These are phyloP conservation scores for Empidonax traillii DNA, from an alignment of 2,113 vertebrate species.

Conservation along the genomic window DNA sequence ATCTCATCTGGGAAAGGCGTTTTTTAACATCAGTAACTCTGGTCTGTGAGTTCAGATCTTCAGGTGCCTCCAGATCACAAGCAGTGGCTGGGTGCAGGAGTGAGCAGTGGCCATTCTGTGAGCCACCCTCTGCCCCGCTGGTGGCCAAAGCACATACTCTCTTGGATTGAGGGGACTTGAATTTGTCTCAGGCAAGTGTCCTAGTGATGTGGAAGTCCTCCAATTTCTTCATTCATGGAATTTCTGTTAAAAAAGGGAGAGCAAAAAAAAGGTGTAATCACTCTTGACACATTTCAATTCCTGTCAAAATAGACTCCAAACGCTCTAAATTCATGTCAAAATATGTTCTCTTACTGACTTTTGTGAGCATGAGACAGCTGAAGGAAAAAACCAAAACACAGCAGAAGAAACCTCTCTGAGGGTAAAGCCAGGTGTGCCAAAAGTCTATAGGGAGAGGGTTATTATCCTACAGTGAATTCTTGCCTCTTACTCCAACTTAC, in stretches of 20 bases:
- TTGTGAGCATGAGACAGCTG: background rate
- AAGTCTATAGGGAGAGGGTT: background rate
- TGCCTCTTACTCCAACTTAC: background rate
- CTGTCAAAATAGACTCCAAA: background rate
- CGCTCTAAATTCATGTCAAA: background rate
- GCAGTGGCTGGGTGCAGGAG: fast-evolving
- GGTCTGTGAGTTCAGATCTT: background rate
- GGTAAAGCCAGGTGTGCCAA: background rate
- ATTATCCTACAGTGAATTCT: fast-evolving
- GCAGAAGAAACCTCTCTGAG: background rate
- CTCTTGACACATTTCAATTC: background rate
- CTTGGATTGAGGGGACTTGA: background rate
- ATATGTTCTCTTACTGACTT: background rate
- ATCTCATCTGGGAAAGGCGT: background rate
- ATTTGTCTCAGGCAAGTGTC: background rate
- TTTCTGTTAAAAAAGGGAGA: background rate
- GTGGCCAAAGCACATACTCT: fast-evolving
- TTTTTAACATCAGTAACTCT: background rate
- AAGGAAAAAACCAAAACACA: background rate
- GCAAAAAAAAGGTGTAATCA: background rate
- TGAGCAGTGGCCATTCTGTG: fast-evolving
- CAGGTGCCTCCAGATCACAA: fast-evolving
- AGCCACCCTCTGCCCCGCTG: fast-evolving
- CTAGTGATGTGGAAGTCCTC: background rate
- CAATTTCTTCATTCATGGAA: background rate